Evolutionary conservation across 2,797 vertebrate species (phyloP).

Genomic region (Typhlichthys eigenmanni): DNA sequence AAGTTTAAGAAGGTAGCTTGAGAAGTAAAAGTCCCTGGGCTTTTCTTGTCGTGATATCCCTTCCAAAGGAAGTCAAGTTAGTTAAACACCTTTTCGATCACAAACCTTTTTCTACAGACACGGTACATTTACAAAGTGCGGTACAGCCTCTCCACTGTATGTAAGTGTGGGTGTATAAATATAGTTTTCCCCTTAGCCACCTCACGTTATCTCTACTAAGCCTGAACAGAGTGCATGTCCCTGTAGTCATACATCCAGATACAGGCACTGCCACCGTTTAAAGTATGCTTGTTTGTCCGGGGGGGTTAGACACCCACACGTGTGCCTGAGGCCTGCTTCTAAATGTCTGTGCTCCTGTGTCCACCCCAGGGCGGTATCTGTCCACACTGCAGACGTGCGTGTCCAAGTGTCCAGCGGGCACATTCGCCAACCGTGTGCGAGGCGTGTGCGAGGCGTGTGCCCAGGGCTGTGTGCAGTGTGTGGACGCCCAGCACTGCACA

Average conservation of each 20-base stretch:
- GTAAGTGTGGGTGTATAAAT: constrained; percentile 2
- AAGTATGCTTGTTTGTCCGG: too few species aligned
- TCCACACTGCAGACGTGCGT: constrained; percentile 73
- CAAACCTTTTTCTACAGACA: too few species aligned
- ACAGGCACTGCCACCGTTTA: not conserved
- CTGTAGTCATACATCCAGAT: not conserved
- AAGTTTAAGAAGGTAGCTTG: too few species aligned
- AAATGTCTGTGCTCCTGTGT: constrained; percentile 16
- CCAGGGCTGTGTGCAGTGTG: constrained; percentile 70
- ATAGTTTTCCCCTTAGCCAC: too few species aligned
- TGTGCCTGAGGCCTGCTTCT: too few species aligned
- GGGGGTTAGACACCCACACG: not conserved
- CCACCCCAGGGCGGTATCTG: constrained; percentile 65
- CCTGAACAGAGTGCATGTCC: too few species aligned
- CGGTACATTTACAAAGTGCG: too few species aligned
- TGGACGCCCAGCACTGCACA: constrained; percentile 64
- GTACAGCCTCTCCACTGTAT: not conserved
- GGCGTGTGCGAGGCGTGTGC: constrained; percentile 70
- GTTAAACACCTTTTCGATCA: too few species aligned
- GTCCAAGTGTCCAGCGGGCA: constrained; percentile 68
- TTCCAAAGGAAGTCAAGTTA: too few species aligned
- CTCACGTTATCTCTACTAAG: too few species aligned
- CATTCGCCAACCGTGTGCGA: constrained; percentile 58
- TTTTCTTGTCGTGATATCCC: too few species aligned
- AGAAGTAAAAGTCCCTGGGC: too few species aligned